Conservation (phyloP, 2,113 vertebrate species). For the Elaphurus davidianus region DNA sequence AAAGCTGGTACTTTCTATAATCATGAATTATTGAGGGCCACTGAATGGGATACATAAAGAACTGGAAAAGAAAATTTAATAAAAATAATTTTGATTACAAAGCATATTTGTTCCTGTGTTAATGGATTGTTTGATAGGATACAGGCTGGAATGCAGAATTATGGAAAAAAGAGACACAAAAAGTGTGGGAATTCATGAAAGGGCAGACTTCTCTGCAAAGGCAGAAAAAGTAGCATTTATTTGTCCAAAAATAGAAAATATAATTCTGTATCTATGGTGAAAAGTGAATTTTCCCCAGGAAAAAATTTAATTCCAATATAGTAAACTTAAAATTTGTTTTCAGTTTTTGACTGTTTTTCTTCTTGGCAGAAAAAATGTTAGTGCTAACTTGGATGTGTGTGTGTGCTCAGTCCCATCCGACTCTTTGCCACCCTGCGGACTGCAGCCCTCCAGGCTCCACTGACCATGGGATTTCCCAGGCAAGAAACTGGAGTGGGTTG, state of each 20-base stretch:
- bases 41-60: background rate
- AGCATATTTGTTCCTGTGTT: background rate
- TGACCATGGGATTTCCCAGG: background rate
- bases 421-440: background rate
- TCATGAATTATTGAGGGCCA: background rate
- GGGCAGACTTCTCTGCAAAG: background rate
- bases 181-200: background rate
- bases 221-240: background rate
- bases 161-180: background rate
- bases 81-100: background rate
- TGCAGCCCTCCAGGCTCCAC: background rate
- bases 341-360: background rate
- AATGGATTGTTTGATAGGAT: background rate
- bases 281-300: background rate
- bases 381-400: background rate
- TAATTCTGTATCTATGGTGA: background rate
- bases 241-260: background rate
- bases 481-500: background rate
- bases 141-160: background rate
- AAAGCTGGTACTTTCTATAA: background rate
- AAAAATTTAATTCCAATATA: background rate
- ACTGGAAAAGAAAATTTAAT: background rate
- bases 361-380: background rate
- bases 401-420: background rate
- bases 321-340: background rate